phyloP scores from a whole-genome alignment of 2,113 vertebrate genomes.

The Ceyx melanurus region DNA sequence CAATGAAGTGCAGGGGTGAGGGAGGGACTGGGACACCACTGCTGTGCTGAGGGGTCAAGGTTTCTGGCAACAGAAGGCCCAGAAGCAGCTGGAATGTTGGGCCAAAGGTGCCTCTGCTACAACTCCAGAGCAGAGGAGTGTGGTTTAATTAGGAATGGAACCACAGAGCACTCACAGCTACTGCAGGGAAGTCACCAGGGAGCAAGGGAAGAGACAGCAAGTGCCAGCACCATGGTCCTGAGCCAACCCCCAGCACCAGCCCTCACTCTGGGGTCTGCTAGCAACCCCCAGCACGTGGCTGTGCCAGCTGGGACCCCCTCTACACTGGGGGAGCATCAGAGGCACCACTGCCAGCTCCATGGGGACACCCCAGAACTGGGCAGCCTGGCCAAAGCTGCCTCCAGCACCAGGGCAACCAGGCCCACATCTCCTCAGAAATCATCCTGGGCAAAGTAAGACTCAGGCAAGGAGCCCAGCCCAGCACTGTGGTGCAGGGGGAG shows the following conservation, averaged over 20 bases:
- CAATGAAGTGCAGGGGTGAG: neutral
- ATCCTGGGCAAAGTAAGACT: neutral
- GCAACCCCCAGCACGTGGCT: accelerated
- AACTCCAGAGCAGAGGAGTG: accelerated
- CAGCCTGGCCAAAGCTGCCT: neutral
- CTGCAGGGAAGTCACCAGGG: neutral
- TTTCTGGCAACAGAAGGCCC: neutral
- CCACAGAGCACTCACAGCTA: neutral
- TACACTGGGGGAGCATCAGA: accelerated
- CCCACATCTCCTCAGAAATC: neutral
- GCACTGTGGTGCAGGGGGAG: accelerated
- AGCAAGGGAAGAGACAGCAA: neutral
- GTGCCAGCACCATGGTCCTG: neutral
- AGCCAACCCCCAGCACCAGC: neutral
- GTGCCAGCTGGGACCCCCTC: accelerated
- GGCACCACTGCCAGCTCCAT: neutral
- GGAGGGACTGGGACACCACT: neutral
- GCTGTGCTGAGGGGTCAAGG: neutral
- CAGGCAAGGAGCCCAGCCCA: neutral
- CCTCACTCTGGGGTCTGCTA: neutral
- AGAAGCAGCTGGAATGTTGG: neutral
- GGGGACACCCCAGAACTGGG: accelerated
- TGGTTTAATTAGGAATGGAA: neutral
- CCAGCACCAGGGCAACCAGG: neutral
- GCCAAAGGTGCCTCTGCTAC: neutral